These are phyloP conservation scores for Coboldia fuscipes DNA, from an alignment of 1,140 invertebrate genomes.

Conservation along the genomic window DNA sequence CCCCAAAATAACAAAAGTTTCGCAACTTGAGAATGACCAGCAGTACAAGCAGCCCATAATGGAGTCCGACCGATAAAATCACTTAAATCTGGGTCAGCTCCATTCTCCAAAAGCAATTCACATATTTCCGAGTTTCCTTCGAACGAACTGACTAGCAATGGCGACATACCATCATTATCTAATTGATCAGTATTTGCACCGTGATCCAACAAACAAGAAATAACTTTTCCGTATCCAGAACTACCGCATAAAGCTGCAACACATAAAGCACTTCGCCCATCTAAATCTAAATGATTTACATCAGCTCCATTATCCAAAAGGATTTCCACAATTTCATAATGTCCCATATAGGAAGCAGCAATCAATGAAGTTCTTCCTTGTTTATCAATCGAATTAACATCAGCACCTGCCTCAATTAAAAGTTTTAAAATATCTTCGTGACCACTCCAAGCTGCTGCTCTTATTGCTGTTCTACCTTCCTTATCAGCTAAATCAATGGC, in stretches of 20 bases:
- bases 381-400: constrained; percentile 62
- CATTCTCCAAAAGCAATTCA: constrained; percentile 62
- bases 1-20: constrained; percentile 69
- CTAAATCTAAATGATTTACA: constrained; percentile 67
- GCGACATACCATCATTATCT: constrained; percentile 83
- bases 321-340: constrained; percentile 77
- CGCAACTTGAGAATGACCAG: constrained; percentile 65
- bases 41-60: constrained; percentile 63
- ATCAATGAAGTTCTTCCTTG: constrained; percentile 80
- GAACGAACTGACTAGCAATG: constrained; percentile 80
- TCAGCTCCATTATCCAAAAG: constrained; percentile 67
- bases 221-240: constrained; percentile 51
- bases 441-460: constrained; percentile 73
- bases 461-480: constrained; percentile 45
- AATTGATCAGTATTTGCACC: constrained; percentile 74
- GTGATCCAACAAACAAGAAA: constrained; percentile 53
- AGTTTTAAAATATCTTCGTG: constrained; percentile 56
- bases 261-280: constrained; percentile 78
- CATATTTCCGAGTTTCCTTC: constrained; percentile 65
- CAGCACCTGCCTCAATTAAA: constrained; percentile 39
- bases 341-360: constrained; percentile 74
- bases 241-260: constrained; percentile 82
- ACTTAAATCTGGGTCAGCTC: constrained; percentile 67
- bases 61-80: constrained; percentile 60
- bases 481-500: constrained; percentile 50